These are phyloP conservation scores for Riptortus pedestris DNA, from an alignment of 1,140 invertebrate species.

Conservation along the genomic window DNA sequence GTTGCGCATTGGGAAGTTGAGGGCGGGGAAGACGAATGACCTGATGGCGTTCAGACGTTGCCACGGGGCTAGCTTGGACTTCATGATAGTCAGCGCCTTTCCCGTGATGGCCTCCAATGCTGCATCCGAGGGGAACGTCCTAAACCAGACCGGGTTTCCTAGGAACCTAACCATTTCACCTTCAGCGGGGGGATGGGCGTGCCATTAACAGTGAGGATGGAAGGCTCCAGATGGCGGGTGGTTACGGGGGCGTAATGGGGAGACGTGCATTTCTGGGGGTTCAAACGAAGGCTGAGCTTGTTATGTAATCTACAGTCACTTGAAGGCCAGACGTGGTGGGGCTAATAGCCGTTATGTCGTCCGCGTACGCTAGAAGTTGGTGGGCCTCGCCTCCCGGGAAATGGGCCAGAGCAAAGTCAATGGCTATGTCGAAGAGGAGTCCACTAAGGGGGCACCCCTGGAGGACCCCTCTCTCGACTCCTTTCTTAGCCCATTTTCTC, in stretches of 20 bases:
- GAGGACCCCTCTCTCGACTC: slow-evolving; percentile 34
- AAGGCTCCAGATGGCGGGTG: not conserved
- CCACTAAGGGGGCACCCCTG: slow-evolving; percentile 39
- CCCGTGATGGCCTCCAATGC: slow-evolving; percentile 24
- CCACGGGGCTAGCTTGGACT: slow-evolving; percentile 36
- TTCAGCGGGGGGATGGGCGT: not conserved
- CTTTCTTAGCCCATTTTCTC: slow-evolving; percentile 28
- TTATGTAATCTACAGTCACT: not conserved
- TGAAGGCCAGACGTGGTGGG: not conserved
- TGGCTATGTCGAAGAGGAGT: slow-evolving; percentile 38
- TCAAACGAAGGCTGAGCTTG: not conserved
- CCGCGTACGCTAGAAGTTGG: not conserved
- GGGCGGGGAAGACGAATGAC: slow-evolving; percentile 34
- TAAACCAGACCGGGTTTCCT: slow-evolving; percentile 33
- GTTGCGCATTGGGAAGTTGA: slow-evolving; percentile 34
- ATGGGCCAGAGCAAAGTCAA: slow-evolving; percentile 35
- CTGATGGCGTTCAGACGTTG: slow-evolving; percentile 35
- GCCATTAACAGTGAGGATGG: not conserved
- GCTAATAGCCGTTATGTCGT: slow-evolving; percentile 1
- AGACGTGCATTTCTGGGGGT: not conserved
- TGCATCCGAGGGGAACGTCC: slow-evolving; percentile 27
- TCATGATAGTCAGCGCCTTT: slow-evolving; percentile 23
- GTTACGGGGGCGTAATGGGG: not conserved
- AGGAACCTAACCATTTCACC: not conserved
- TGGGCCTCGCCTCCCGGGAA: slow-evolving; percentile 14